These are phyloP conservation scores for Brachypalpus laphriformis DNA, from an alignment of 2,888 invertebrate species.

Conservation along the genomic window DNA sequence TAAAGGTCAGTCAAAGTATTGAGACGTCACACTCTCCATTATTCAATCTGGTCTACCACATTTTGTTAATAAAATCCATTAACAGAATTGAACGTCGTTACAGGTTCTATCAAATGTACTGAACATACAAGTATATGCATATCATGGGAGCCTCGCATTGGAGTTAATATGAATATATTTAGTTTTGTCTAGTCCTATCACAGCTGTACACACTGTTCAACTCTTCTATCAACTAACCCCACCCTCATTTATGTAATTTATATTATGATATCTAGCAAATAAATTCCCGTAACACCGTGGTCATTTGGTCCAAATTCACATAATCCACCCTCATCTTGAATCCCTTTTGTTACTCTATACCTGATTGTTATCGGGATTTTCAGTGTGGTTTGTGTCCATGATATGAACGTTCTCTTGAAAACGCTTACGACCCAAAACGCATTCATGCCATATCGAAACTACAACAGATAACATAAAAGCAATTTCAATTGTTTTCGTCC, in stretches of 20 bases:
- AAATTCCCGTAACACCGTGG: slow-evolving; percentile 5
- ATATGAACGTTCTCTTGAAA: neutral
- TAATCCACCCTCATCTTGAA: slow-evolving; percentile 9
- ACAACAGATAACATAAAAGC: slow-evolving; percentile 10
- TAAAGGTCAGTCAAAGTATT: too few relatives aligned
- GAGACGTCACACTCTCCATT: too few relatives aligned
- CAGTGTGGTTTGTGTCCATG: slow-evolving; percentile 3
- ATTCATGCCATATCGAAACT: neutral
- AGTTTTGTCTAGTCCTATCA: too few relatives aligned
- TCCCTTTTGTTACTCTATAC: slow-evolving; percentile 19
- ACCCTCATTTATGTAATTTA: slow-evolving; percentile 14
- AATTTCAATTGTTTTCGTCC: slow-evolving; percentile 18
- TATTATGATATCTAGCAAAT: neutral
- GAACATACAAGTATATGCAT: too few relatives aligned
- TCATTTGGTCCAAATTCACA: slow-evolving; percentile 1
- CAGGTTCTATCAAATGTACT: too few relatives aligned
- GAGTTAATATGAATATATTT: too few relatives aligned
- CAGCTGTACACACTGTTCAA: too few relatives aligned
- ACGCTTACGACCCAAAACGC: neutral
- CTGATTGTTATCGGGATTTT: slow-evolving; percentile 39
- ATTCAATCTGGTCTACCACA: too few relatives aligned
- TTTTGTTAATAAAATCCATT: too few relatives aligned
- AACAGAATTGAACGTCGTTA: too few relatives aligned
- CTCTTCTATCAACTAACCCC: neutral
- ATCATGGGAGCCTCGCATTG: too few relatives aligned